Evolutionary conservation across 2,888 invertebrate species (phyloP), one percentile per base, ranked within the genome.

Genomic region (Choristoneura rosaceana): DNA sequence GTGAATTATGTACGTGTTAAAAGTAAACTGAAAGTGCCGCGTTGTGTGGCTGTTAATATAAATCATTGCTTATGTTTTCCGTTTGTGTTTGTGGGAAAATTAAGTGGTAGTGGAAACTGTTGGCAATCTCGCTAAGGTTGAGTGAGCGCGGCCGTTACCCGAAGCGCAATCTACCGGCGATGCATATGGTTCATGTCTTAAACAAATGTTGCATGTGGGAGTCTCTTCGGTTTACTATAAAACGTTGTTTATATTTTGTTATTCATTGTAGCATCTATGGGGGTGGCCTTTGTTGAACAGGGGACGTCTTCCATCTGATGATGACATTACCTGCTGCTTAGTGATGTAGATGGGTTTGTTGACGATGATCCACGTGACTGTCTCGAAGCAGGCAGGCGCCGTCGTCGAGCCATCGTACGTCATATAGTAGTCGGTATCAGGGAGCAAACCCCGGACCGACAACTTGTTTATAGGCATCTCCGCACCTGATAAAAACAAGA

Each of bases 281-380:
- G 38, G 38, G 3, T 2, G 38, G 38, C 25, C 25, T 38, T 38
- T 38, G 38, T 38, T 25, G 25, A 25, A 25, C 25, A 25, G 25
- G 0, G 25, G 25, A 25, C 25, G 2, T 25, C 25, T 25, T 25
- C 25, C 25, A 2, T 25, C 25, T 25, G 25, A 4, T 33, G 10
- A 45, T 3, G 14, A 62, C 63, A 68, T 74, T 92, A 99, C 99
- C 97, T 99, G 99, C 95, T 98, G 98, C 94, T 97, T 98, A 76
- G 99, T 99, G 90, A 99, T 98, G 94, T 99, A 99, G 88, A 99
- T 98, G 76, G 99, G 99, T 92, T 98, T 99, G 95, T 99, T 99
- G 90, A 99, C 95, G 85, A 99, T 97, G 90, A 99, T 95, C 99
- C 99, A 99, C 83, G 99, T 99, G 92, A 99, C 99, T 34, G 99